Conservation (phyloP, 37 sponge, comb jelly and placozoan genomes). For the Aphrocallistes beatrix region DNA sequence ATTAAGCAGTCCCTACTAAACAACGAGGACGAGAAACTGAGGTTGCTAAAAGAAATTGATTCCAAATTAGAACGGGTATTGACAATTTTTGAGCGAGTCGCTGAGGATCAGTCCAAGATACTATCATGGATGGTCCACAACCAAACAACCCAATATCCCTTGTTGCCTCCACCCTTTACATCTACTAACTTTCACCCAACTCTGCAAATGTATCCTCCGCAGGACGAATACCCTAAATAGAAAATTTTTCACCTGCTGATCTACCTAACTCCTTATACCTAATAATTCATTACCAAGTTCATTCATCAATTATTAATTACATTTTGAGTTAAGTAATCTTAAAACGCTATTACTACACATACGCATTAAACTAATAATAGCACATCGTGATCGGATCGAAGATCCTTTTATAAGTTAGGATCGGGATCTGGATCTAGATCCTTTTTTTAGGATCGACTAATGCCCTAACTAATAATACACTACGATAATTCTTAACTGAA, state of each 20-base stretch:
- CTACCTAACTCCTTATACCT: neutral
- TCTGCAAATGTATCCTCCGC: neutral
- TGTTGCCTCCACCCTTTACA: neutral
- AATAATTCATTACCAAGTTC: neutral
- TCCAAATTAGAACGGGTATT: neutral
- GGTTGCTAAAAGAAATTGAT: neutral
- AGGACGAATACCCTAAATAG: neutral
- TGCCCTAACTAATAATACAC: too few species aligned
- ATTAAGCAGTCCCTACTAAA: neutral
- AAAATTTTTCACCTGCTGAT: neutral
- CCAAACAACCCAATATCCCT: neutral
- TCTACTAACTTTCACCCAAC: neutral
- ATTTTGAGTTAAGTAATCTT: neutral
- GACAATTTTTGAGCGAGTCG: neutral
- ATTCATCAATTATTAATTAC: neutral
- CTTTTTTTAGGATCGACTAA: too few species aligned
- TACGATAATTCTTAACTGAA: neutral
- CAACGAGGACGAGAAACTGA: conserved; percentile 7
- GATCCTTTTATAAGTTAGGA: too few species aligned
- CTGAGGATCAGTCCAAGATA: conserved; percentile 12
- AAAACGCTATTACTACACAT: neutral
- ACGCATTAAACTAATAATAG: neutral
- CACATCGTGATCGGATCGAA: too few species aligned
- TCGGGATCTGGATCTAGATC: too few species aligned
- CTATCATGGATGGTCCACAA: neutral